phyloP scores from a whole-genome alignment of 2,888 invertebrate species.

The Acheta domesticus region DNA sequence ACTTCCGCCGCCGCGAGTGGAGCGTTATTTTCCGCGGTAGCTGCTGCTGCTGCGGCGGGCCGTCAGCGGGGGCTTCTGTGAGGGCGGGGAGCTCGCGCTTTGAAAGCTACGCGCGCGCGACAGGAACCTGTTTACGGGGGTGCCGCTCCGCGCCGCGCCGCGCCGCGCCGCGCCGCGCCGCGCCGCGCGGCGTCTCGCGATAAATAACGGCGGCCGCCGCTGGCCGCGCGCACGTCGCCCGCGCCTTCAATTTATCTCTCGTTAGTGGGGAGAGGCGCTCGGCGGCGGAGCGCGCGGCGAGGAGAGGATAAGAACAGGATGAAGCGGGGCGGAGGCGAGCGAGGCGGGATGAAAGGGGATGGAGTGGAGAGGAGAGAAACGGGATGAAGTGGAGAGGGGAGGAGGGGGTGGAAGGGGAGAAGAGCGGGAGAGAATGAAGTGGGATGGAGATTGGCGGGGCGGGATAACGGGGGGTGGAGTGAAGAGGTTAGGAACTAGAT shows the following conservation, averaged over 20 bases:
- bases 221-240: neutral
- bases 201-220: neutral
- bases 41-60: neutral
- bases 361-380: too few relatives aligned
- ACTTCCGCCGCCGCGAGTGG: neutral
- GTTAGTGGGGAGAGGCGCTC: neutral
- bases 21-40: neutral
- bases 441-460: too few relatives aligned
- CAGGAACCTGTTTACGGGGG: conserved; percentile 7
- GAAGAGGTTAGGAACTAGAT: too few relatives aligned
- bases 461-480: too few relatives aligned
- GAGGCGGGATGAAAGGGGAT: too few relatives aligned
- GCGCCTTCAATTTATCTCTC: neutral
- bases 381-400: too few relatives aligned
- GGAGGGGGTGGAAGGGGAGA: too few relatives aligned
- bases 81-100: neutral
- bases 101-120: neutral
- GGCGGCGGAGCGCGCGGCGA: neutral
- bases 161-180: too few relatives aligned
- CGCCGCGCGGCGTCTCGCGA: neutral
- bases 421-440: too few relatives aligned
- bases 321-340: neutral
- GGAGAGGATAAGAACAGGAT: neutral
- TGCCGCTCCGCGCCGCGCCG: neutral
- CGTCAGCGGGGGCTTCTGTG: neutral